A percentile compares a stretch with the other conserved stretches of the same genome.
Conservation (phyloP, 2,797 vertebrate species). For the Mormyrops boulengeri region DNA sequence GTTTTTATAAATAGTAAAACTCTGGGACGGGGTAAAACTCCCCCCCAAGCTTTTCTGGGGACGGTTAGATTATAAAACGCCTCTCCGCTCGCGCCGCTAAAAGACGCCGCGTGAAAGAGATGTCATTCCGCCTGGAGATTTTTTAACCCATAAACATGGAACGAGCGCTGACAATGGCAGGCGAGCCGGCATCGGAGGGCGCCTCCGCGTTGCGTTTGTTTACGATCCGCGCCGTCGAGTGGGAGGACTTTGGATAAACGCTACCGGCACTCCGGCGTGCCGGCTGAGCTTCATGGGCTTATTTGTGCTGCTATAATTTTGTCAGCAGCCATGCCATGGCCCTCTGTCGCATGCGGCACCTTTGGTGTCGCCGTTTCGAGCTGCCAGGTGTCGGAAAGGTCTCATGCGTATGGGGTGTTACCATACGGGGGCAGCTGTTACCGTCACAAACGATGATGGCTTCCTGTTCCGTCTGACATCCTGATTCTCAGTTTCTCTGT, state of each 20-base stretch:
- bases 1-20: slow-evolving; percentile 11
- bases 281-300: background rate
- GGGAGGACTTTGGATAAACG: slow-evolving; percentile 1
- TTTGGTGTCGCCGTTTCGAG: background rate
- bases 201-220: slow-evolving; percentile 25
- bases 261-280: background rate
- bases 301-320: background rate
- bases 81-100: slow-evolving; percentile 27
- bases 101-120: slow-evolving; percentile 28
- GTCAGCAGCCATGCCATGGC: background rate
- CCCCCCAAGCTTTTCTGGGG: background rate
- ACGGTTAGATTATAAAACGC: slow-evolving; percentile 3
- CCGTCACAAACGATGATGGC: background rate
- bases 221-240: background rate
- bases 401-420: background rate
- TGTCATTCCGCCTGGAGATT: slow-evolving; percentile 29
- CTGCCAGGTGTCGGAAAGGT: background rate
- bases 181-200: slow-evolving; percentile 23
- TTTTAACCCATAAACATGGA: slow-evolving; percentile 29
- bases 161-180: slow-evolving; percentile 41
- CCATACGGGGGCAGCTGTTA: background rate
- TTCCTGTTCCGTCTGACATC: background rate
- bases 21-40: background rate
- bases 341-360: background rate
- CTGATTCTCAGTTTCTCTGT: background rate